phyloP scores from a whole-genome alignment of 1,140 invertebrate genomes.

The Zaprionus camerounensis region DNA sequence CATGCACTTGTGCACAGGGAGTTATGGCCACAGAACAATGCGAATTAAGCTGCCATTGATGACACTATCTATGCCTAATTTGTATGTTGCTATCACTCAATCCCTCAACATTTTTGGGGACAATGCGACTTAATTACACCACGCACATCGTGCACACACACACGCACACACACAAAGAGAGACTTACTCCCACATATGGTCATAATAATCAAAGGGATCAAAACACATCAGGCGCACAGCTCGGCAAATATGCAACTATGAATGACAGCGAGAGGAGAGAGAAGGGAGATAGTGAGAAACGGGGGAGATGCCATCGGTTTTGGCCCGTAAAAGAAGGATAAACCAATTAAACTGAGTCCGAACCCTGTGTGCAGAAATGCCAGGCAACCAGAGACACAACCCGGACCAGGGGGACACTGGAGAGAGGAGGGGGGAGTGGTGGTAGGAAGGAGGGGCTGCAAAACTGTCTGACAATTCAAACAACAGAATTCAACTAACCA shows the following conservation, averaged over 20 bases:
- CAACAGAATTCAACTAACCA: slow-evolving; percentile 77
- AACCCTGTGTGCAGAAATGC: slow-evolving; percentile 47
- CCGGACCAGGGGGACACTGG: not conserved
- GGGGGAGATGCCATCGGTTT: slow-evolving; percentile 11
- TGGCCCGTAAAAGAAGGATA: slow-evolving; percentile 62
- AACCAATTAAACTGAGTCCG: slow-evolving; percentile 77
- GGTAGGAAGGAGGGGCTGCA: not conserved
- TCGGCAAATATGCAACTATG: slow-evolving; percentile 29
- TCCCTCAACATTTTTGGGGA: slow-evolving; percentile 30
- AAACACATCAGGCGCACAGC: slow-evolving; percentile 33
- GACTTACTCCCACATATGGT: not conserved
- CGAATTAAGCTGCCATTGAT: slow-evolving; percentile 35
- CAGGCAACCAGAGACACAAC: slow-evolving; percentile 37
- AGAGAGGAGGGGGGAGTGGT: no score
- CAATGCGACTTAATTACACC: slow-evolving; percentile 75
- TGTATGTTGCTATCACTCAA: slow-evolving; percentile 22
- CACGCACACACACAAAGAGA: not conserved
- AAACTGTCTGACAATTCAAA: slow-evolving; percentile 74
- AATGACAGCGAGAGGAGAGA: slow-evolving; percentile 8
- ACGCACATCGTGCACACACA: slow-evolving; percentile 34
- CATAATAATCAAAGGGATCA: slow-evolving; percentile 52
- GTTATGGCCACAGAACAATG: slow-evolving; percentile 11
- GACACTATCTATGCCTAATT: slow-evolving; percentile 43
- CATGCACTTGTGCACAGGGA: not conserved
- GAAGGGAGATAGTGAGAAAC: not conserved